Base-by-base conservation (phyloP, 2,797 vertebrate genomes). In the Pitangus sulphuratus region DNA sequence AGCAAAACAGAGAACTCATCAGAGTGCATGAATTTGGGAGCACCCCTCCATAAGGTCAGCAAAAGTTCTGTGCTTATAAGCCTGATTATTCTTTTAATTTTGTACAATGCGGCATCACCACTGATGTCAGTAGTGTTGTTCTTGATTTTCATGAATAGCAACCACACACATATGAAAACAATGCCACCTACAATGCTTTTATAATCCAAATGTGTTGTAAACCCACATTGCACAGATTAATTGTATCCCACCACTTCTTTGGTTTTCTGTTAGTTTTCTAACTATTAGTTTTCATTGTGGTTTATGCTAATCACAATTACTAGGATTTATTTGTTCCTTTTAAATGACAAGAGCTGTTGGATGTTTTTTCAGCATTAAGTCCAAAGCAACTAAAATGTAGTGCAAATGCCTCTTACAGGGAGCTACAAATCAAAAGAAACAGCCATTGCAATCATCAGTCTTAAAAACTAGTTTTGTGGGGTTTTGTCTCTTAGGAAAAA, bases 351-450 rank as follows among this genome's bases (percentile, higher is more conserved):
- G 39, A 79, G 44, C 26, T 47, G 30, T 6, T 45, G 24, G 7
- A 12, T n/a, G 1, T 1, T n/a, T 69, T 84, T 62, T 45, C 8
- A 80, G 30, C 4, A 0, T 53, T 45, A 58, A 1, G 1, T 70
- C 69, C 37, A 4, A 51, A 54, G 39, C 9, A 22, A 60, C 33
- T 35, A 39, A 37, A 74, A 72, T 1, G 0, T 28, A 33, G 20
- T 4, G 61, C 9, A 58, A 37, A 50, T 54, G 21, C 40, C 37
- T 68, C 47, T 68, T 35, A 50, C 6, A 11, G 2, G 8, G 12
- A 65, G 48, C 45, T 51, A 54, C 28, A 79, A 68, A 71, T 22
- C 26, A 11, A 83, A 62, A 57, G 15, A 39, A 84, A 65, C 5
- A 48, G n/a, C 20, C 28, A 53, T 33, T 35, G 40, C 26, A 26